A percentile compares a stretch with the other conserved stretches of the same genome.
phyloP scores from a whole-genome alignment of 2,888 invertebrate species.

The Polia nebulosa region DNA sequence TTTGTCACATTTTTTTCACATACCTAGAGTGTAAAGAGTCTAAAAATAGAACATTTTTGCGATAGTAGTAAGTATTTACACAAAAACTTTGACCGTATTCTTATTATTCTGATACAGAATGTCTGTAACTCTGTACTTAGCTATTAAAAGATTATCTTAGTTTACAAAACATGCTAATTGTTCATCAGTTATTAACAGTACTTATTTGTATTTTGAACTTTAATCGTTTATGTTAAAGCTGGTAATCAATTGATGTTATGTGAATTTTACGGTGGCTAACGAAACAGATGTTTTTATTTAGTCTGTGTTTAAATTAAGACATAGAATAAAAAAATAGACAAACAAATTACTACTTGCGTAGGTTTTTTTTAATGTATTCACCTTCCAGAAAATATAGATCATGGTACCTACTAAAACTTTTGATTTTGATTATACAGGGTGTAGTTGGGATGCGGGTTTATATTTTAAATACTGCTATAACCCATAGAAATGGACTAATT shows the following conservation, averaged over 20 bases:
- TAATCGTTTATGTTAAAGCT: not conserved
- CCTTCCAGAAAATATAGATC: too few species aligned
- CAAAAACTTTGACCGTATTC: not conserved
- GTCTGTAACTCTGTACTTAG: too few species aligned
- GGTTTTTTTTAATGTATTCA: too few species aligned
- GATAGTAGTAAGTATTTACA: not conserved
- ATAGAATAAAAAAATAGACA: not conserved
- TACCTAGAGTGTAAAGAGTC: too few species aligned
- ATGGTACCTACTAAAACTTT: too few species aligned
- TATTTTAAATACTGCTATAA: too few species aligned
- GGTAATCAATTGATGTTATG: not conserved
- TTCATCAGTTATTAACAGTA: not conserved
- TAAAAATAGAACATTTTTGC: not conserved
- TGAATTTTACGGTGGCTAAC: not conserved
- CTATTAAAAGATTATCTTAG: conserved; percentile 29
- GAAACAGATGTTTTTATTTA: not conserved
- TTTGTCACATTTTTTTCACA: not conserved
- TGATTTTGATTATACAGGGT: not conserved
- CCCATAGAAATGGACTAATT: too few species aligned
- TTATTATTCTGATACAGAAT: not conserved
- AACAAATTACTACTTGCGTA: not conserved
- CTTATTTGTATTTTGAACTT: conserved; percentile 8
- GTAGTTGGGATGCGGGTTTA: too few species aligned
- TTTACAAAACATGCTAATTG: conserved; percentile 33
- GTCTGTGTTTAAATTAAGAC: not conserved